Base-by-base conservation (phyloP, 2,797 vertebrate genomes). In the Lacerta agilis region DNA sequence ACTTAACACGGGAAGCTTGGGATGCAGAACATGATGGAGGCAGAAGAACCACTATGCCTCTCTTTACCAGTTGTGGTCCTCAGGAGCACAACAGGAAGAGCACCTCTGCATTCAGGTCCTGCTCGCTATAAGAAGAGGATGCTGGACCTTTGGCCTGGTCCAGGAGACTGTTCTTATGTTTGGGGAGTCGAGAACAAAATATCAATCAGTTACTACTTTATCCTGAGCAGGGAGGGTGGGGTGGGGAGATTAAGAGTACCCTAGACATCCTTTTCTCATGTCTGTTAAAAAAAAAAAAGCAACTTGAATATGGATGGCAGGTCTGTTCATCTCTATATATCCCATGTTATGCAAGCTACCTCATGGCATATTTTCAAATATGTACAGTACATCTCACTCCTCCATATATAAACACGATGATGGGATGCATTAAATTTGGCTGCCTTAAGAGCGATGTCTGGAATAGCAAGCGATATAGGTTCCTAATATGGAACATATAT, bases 341-440 rank as follows among this genome's bases (percentile, higher is more conserved):
- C 33, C 49, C 18, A 64, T 61, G 29, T 84, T 64, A 84, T 84
- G 75, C 36, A 84, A 88, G 81, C 75, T 72, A 72, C 67, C 29
- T 61, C 83, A 11, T 43, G 45, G 36, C 76, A 71, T 88, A 88
- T 84, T 84, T 88, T 79, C 76, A 88, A 27, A 83, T 88, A 88
- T 64, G 67, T 15, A 43, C 25, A 79, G 66, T 72, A 64, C 82
- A 79, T 79, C 18, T 79, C n/a, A 36, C 49, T 79, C 79, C 76
- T 73, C 77, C 49, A 72, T 41, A 61, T 79, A 84, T 79, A 83
- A 79, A 88, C 82, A 85, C 49, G 36, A 41, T 41, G 76, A 88
- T 88, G 82, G 82, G 77, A 58, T 38, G 41, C 38, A 49, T 36
- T 88, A 64, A 18, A 73, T 85, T 85, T 80, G 76, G 67, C 76